phyloP scores from a whole-genome alignment of 1,140 invertebrate genomes.

The Cherax quadricarinatus region DNA sequence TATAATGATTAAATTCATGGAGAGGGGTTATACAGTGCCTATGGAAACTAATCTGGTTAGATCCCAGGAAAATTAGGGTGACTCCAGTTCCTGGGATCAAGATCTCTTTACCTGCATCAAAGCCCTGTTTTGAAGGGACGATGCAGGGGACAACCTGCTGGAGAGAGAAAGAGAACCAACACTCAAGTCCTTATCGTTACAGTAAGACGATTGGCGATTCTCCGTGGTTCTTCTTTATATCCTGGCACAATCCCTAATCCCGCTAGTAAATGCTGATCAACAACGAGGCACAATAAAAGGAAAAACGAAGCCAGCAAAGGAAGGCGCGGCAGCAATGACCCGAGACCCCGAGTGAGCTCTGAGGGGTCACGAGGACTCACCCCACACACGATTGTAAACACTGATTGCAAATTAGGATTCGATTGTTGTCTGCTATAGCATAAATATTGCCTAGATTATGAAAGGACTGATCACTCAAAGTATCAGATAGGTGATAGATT shows the following conservation, averaged over 20 bases:
- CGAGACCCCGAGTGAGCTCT: neutral
- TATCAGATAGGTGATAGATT: neutral
- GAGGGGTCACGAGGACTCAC: neutral
- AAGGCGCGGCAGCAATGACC: neutral
- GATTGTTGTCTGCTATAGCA: slow-evolving; percentile 14
- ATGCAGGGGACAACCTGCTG: neutral
- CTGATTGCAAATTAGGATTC: slow-evolving; percentile 57
- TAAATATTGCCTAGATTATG: slow-evolving; percentile 16
- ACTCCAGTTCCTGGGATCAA: too few species aligned
- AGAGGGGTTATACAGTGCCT: too few species aligned
- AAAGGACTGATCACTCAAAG: neutral
- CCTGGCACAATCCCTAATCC: neutral
- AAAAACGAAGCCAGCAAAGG: neutral
- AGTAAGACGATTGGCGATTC: neutral
- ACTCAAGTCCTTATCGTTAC: neutral
- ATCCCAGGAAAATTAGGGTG: too few species aligned
- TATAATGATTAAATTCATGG: too few species aligned
- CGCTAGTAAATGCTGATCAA: neutral
- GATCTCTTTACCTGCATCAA: too few species aligned
- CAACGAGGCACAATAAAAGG: neutral
- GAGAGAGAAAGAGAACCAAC: neutral
- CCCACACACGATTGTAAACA: slow-evolving; percentile 30
- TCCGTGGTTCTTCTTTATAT: neutral
- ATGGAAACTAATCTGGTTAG: too few species aligned
- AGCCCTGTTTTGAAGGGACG: too few species aligned